Evolutionary conservation across 2,113 vertebrate species (phyloP), one percentile per base, ranked within the genome.

Genomic region (Mus spicilegus): DNA sequence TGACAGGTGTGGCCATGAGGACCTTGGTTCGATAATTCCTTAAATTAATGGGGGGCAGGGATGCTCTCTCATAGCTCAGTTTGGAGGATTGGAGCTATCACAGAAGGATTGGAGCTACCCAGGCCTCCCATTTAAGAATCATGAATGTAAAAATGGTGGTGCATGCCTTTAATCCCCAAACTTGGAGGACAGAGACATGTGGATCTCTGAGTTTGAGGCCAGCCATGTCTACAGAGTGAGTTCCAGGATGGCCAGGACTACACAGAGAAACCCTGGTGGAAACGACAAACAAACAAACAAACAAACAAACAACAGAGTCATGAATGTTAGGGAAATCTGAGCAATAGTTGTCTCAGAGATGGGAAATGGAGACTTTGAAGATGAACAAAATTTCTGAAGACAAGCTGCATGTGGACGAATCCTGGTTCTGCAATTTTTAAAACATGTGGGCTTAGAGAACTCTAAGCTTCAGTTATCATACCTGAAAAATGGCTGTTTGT

Each of bases 401-500:
- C 26, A 90, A 46, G 24, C 7, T 69, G 13, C 54, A 7, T 56
- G 20, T 20, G 12, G 8, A 33, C 73, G 49, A 93, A 46, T 86
- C 36, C 39, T 42, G 26, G 36, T 89, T 49, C 61, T 87, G 67
- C 13, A 13, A 13, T 82, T 95, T 94, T 61, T 73, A 77, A 95
- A 63, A 49, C 33, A 13, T 86, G 16, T 49, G 9, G 75, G 70
- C 56, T 51, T 58, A 16, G 51, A 54, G 10, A 92, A 17, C 51
- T 49, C 49, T n/a, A 82, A 91, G 46, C 49, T n/a, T 58, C 39
- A 11, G 54, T 91, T 69, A 75, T 86, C 61, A 14, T 51, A 88
- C 86, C 91, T 95, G 72, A 85, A 85, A 94, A 90, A 70, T 46
- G 39, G 20, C n/a, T 75, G 10, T 54, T 89, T 2, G 49, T 33